These are phyloP conservation scores for Plagiodera versicolora DNA, from an alignment of 2,888 invertebrate genomes.

Conservation along the genomic window DNA sequence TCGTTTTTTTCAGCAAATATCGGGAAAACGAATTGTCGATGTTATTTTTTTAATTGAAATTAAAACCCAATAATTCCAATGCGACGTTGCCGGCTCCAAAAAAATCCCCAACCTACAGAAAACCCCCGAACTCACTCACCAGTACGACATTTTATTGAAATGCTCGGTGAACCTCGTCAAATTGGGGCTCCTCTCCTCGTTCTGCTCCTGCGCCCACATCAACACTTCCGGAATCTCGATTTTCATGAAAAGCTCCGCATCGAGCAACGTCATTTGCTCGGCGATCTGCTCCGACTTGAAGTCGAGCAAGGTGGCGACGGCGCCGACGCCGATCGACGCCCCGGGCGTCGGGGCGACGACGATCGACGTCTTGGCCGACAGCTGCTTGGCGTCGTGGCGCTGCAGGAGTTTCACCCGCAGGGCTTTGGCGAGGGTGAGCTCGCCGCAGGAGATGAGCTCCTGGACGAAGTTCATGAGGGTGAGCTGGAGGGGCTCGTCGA, in stretches of 20 bases:
- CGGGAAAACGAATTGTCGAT: too few relatives aligned
- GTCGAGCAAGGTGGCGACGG: slow-evolving; percentile 67
- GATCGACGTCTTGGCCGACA: slow-evolving; percentile 24
- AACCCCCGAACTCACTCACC: too few relatives aligned
- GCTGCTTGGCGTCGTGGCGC: slow-evolving; percentile 62
- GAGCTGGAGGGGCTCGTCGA: slow-evolving; percentile 77
- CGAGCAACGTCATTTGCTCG: slow-evolving; percentile 96
- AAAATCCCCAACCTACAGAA: too few relatives aligned
- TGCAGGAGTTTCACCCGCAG: slow-evolving; percentile 88
- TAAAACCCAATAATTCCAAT: too few relatives aligned
- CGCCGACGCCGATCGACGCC: slow-evolving; percentile 42
- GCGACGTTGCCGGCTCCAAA: too few relatives aligned
- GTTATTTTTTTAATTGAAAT: too few relatives aligned
- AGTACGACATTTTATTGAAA: slow-evolving; percentile 99
- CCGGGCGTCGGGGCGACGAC: too few relatives aligned
- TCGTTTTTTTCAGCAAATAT: too few relatives aligned
- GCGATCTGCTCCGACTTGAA: slow-evolving; percentile 95
- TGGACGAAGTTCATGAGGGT: slow-evolving; percentile 92
- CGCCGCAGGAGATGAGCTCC: slow-evolving; percentile 88
- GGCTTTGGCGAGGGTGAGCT: slow-evolving; percentile 88
- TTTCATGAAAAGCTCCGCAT: slow-evolving; percentile 92
- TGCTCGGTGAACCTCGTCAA: slow-evolving; percentile 96
- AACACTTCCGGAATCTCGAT: slow-evolving; percentile 97
- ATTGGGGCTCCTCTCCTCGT: slow-evolving; percentile 95
- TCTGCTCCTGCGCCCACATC: slow-evolving; percentile 97